Percentiles rank a stretch among this genome's conserved stretches.
phyloP scores from a whole-genome alignment of 53 echinoderm and acorn worm species.

The Pentamera pediparva region DNA sequence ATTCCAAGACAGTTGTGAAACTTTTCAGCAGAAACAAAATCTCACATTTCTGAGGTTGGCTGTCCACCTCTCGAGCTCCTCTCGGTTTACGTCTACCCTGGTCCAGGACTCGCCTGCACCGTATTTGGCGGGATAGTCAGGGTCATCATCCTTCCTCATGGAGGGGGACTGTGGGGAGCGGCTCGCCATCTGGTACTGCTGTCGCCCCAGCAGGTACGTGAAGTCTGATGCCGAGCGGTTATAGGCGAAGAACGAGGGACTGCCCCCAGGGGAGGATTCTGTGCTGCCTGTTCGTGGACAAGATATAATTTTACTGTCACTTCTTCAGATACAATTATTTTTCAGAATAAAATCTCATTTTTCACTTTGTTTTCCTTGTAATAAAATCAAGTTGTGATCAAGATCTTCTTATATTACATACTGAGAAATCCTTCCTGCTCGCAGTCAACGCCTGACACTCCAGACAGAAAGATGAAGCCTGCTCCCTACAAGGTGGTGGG shows the following conservation, averaged over 20 bases:
- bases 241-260: slow-evolving; percentile 91
- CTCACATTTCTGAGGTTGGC: slow-evolving; percentile 81
- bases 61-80: slow-evolving; percentile 79
- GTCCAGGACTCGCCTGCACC: slow-evolving; percentile 73
- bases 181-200: slow-evolving; percentile 95
- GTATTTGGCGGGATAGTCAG: slow-evolving; percentile 89
- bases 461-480: no score
- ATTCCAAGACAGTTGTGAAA: no score
- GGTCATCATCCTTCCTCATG: slow-evolving; percentile 74
- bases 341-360: no score
- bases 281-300: slow-evolving; percentile 52
- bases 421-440: no score
- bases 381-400: no score
- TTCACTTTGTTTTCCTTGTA: no score
- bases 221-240: slow-evolving; percentile 89
- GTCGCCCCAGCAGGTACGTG: slow-evolving; percentile 86
- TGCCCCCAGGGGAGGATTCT: slow-evolving; percentile 87
- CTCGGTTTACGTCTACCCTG: slow-evolving; percentile 58
- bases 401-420: no score
- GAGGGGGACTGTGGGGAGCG: slow-evolving; percentile 88
- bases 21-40: no score
- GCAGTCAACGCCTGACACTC: no score
- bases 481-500: no score
- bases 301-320: background rate
- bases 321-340: no score